Base-by-base conservation (phyloP, 2,888 invertebrate species). In the Biston betularia region DNA sequence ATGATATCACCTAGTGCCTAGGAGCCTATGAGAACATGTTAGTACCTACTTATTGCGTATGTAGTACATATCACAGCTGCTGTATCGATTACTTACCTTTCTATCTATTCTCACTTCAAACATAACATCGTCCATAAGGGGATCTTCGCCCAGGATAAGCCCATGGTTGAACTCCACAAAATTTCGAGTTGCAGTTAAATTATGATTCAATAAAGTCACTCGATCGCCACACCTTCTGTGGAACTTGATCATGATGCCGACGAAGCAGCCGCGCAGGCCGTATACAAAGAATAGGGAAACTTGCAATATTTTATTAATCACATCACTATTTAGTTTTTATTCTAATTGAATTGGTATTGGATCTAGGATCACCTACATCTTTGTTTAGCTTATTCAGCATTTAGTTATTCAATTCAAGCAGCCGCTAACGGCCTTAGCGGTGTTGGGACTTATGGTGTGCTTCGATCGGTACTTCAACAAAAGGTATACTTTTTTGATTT, bases 81-180 rank as follows among this genome's bases (percentile, higher is more conserved):
- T 0, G 38, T 38, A 7, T 12, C 6, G 6, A 33, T 12, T 68
- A 63, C 87, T 81, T 90, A 98, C 98, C 96, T 98, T 98, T 92
- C 96, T 96, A 84, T 98, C 98, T 81, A 98, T 97, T 80, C 96
- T 95, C 71, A 98, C 96, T 95, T 98, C 97, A 86, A 98, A 98
- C 64, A 97, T 90, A 71, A 96, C 95, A 93, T 98, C 97, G 86
- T 97, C 97, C 69, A 94, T 92, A 38, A 98, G 91, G 5, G 98
- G 97, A 76, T 97, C 96, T 6, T 96, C 95, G 79, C 97, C 97
- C 74, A 98, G 95, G 35, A 98, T 97, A 73, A 98, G 90, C n/a
- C 98, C 98, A 92, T 97, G 96, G 88, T 98, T 97, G 84, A 97
- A 98, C 84, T 97, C 97, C 63, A 96, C 96, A 79, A 96, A 96